These are phyloP conservation scores for Peromyscus polionotus DNA, from an alignment of 2,113 vertebrate species.

Conservation along the genomic window DNA sequence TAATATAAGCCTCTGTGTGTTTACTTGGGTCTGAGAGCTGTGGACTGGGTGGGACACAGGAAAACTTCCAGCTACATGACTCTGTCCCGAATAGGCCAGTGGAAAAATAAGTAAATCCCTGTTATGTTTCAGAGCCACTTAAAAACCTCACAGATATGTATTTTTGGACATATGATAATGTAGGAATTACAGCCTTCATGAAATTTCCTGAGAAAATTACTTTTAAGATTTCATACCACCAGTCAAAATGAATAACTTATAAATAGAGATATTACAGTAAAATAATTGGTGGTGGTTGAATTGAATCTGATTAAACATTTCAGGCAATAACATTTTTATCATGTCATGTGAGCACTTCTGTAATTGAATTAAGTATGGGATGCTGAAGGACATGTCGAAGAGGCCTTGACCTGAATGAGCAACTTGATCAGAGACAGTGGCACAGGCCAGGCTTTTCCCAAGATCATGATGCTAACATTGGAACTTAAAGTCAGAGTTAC, in stretches of 20 bases:
- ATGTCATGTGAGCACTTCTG: slow-evolving; percentile 23
- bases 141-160: background rate
- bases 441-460: background rate
- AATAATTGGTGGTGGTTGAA: slow-evolving; percentile 24
- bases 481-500: background rate
- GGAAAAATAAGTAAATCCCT: background rate
- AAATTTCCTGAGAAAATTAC: slow-evolving; percentile 52
- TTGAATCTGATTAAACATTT: slow-evolving; percentile 47
- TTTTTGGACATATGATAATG: slow-evolving; percentile 33
- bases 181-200: background rate
- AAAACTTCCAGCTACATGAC: background rate
- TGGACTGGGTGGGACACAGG: too few species aligned
- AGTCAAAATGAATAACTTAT: slow-evolving; percentile 43
- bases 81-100: background rate
- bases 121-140: background rate
- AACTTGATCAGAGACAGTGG: background rate
- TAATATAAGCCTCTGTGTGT: too few species aligned
- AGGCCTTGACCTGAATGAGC: background rate
- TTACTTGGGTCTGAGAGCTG: too few species aligned
- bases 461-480: background rate
- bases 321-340: background rate
- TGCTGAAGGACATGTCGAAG: background rate
- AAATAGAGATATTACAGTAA: slow-evolving; percentile 39
- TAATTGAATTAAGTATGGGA: background rate
- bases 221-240: slow-evolving; percentile 40